These are phyloP conservation scores for Thalpophila matura DNA, from an alignment of 2,888 invertebrate genomes.

Conservation along the genomic window DNA sequence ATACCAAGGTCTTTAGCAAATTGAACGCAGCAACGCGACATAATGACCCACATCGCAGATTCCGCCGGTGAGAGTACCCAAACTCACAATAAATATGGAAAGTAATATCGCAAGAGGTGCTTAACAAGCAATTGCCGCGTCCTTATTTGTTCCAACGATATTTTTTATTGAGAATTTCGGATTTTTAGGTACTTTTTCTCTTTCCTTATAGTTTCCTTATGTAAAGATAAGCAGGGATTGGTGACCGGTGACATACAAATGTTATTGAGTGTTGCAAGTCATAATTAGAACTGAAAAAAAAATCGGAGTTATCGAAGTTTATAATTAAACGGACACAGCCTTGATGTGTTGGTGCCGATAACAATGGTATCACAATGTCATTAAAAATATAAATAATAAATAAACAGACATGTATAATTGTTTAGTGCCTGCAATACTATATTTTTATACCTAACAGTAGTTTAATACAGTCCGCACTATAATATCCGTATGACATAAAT, in stretches of 20 bases:
- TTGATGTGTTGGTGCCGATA: slow-evolving; percentile 40
- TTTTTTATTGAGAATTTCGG: slow-evolving; percentile 58
- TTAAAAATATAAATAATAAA: slow-evolving; percentile 1
- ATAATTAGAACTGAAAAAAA: slow-evolving; percentile 11
- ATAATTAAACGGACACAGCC: slow-evolving; percentile 22
- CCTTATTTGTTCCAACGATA: slow-evolving; percentile 62
- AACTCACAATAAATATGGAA: slow-evolving; percentile 83
- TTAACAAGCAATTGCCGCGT: slow-evolving; percentile 72
- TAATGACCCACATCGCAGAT: slow-evolving; percentile 76
- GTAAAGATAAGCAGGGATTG: slow-evolving; percentile 14
- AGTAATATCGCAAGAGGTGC: slow-evolving; percentile 76
- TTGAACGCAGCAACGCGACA: slow-evolving; percentile 72
- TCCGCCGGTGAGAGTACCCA: slow-evolving; percentile 80
- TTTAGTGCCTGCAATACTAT: neutral
- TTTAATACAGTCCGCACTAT: too few relatives aligned
- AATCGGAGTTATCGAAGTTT: slow-evolving; percentile 9
- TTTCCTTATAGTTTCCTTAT: slow-evolving; percentile 50
- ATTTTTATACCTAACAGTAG: too few relatives aligned
- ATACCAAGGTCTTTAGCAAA: slow-evolving; percentile 61
- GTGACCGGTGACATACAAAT: slow-evolving; percentile 5
- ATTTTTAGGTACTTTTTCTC: slow-evolving; percentile 11
- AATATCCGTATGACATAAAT: too few relatives aligned
- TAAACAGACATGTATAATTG: neutral
- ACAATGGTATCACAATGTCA: slow-evolving; percentile 34
- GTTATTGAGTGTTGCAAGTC: slow-evolving; percentile 18